Percentiles rank a stretch among this genome's conserved stretches.
Evolutionary conservation across 2,797 vertebrate species (phyloP).

Genomic region (Urophycis tenuis): DNA sequence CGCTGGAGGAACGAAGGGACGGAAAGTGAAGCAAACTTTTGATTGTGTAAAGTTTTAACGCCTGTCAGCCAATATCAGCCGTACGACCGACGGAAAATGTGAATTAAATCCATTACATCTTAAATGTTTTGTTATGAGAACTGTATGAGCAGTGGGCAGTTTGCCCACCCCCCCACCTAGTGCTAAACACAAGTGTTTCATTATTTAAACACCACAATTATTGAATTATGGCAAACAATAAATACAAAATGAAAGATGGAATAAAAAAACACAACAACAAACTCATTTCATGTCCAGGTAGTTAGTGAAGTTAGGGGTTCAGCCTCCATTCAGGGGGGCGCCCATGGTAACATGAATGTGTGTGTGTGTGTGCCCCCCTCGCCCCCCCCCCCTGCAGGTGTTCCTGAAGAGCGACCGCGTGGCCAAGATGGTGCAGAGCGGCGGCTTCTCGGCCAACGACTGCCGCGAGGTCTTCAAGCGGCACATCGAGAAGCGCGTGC

Average conservation of each 20-base stretch:
- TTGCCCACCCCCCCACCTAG: neutral
- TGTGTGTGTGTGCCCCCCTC: neutral
- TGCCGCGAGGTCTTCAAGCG: constrained; percentile 99
- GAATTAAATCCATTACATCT: neutral
- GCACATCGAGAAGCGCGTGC: constrained; percentile 97
- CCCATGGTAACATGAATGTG: neutral
- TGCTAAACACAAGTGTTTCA: neutral
- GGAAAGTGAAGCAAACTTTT: neutral
- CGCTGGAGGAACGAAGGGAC: neutral
- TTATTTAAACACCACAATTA: neutral
- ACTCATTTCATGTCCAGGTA: neutral
- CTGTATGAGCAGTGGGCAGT: no score
- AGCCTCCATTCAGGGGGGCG: neutral
- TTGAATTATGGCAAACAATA: no score
- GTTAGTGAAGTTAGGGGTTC: neutral
- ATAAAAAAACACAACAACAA: neutral
- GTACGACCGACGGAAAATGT: neutral
- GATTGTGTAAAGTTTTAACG: neutral
- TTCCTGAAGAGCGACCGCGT: constrained; percentile 98
- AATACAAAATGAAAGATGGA: neutral
- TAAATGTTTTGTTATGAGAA: constrained; percentile 1
- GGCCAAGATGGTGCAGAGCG: constrained; percentile 97
- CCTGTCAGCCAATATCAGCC: neutral
- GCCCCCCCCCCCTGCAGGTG: constrained; percentile 68
- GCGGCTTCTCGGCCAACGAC: constrained; percentile 92